phyloP scores from a whole-genome alignment of 2,797 vertebrate genomes.

The Anabas testudineus region DNA sequence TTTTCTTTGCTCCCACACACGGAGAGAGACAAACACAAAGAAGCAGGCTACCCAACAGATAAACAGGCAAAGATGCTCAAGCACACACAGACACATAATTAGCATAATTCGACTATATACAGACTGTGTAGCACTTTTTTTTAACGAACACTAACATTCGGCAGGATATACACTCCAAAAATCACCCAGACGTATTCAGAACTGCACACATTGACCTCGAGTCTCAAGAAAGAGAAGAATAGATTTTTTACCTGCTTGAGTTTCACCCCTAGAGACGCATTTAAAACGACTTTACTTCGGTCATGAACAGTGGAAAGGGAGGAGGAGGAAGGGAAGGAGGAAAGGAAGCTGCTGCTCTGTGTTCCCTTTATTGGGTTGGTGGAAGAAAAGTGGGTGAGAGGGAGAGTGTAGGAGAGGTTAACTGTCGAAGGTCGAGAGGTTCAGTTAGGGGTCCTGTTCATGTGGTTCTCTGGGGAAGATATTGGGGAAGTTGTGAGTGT shows the following conservation, averaged over 20 bases:
- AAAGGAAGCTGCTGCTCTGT: constrained; percentile 43
- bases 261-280: constrained; percentile 71
- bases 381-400: constrained; percentile 29
- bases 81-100: neutral
- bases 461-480: constrained; percentile 50
- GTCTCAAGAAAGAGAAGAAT: constrained; percentile 53
- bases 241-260: constrained; percentile 50
- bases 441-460: constrained; percentile 70
- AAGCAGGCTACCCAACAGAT: neutral
- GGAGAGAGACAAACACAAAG: constrained; percentile 8
- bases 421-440: constrained; percentile 70
- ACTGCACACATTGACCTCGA: constrained; percentile 22
- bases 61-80: constrained; percentile 8
- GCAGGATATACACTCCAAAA: neutral
- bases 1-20: constrained; percentile 24
- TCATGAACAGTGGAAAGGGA: constrained; percentile 44
- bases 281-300: constrained; percentile 60
- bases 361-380: constrained; percentile 34
- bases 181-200: constrained; percentile 12
- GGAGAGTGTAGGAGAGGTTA: constrained; percentile 67
- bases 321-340: constrained; percentile 23
- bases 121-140: neutral
- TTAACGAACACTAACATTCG: constrained; percentile 10
- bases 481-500: constrained; percentile 31
- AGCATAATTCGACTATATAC: constrained; percentile 1